A percentile compares a stretch with the other conserved stretches of the same genome.
phyloP scores from a whole-genome alignment of 2,888 invertebrate genomes.

The Tachina fera region DNA sequence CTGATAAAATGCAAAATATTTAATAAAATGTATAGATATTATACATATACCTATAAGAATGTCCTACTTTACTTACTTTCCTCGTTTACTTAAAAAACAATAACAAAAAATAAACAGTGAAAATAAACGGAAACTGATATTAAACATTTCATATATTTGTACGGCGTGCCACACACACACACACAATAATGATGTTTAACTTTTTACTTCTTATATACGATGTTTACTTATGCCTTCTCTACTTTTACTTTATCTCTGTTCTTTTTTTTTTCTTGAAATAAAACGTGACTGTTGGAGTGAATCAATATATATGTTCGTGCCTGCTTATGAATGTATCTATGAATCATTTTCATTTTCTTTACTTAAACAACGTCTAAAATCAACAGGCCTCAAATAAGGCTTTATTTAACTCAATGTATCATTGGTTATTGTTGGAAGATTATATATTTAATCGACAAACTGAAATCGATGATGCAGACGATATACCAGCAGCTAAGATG shows the following conservation, averaged over 20 bases:
- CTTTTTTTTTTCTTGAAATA: neutral
- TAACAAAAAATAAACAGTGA: neutral
- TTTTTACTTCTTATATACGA: constrained; percentile 26
- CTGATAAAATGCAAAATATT: neutral
- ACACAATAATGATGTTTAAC: constrained; percentile 61
- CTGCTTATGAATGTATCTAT: constrained; percentile 54
- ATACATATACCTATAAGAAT: neutral
- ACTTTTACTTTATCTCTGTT: constrained; percentile 21
- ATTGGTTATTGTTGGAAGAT: constrained; percentile 83
- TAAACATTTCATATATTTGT: constrained; percentile 59
- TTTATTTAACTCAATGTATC: constrained; percentile 82
- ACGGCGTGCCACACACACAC: constrained; percentile 33
- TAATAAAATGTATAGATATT: constrained; percentile 12
- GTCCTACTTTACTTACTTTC: constrained; percentile 37
- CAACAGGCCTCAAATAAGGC: constrained; percentile 81
- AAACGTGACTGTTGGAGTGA: constrained; percentile 58
- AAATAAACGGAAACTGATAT: constrained; percentile 64
- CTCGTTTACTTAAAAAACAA: constrained; percentile 31
- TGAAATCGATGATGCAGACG: constrained; percentile 72
- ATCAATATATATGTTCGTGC: constrained; percentile 72
- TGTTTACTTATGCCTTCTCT: constrained; percentile 29
- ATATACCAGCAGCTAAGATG: constrained; percentile 61
- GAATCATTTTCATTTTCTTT: constrained; percentile 44
- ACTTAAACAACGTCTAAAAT: constrained; percentile 57
- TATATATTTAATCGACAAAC: constrained; percentile 78